phyloP scores from a whole-genome alignment of 2,888 invertebrate species.

The Tetheella fluctuosa region DNA sequence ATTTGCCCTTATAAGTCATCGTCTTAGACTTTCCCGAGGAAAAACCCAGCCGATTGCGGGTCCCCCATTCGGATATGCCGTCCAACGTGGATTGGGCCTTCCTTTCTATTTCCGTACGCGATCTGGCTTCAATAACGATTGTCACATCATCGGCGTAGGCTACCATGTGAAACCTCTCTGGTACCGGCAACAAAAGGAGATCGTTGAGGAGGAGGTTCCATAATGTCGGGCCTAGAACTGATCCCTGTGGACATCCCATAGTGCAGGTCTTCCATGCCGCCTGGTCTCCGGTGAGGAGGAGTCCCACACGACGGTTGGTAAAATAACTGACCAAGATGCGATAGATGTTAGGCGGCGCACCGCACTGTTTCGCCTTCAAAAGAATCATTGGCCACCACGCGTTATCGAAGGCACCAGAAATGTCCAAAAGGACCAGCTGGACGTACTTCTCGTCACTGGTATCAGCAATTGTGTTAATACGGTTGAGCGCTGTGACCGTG shows the following conservation, averaged over 20 bases:
- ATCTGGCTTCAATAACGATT: conserved; percentile 27
- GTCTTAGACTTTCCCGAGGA: conserved; percentile 27
- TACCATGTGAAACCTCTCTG: conserved; percentile 19
- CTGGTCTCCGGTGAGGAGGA: conserved; percentile 25
- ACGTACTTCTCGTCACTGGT: conserved; percentile 24
- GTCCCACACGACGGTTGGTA: conserved; percentile 21
- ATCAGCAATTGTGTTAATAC: conserved; percentile 6
- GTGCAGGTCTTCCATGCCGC: conserved; percentile 25
- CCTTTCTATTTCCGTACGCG: conserved; percentile 21
- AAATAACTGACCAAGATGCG: conserved; percentile 37
- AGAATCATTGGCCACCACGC: conserved; percentile 52
- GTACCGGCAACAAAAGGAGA: conserved; percentile 29
- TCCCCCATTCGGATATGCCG: conserved; percentile 21
- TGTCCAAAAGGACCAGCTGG: conserved; percentile 37
- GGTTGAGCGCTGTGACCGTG: conserved; percentile 32
- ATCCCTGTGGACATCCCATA: conserved; percentile 39
- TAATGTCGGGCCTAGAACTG: conserved; percentile 27
- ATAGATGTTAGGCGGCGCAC: conserved; percentile 36
- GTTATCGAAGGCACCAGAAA: conserved; percentile 44
- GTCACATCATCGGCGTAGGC: conserved; percentile 41
- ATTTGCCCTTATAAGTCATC: conserved; percentile 25
- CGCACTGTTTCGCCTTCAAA: conserved; percentile 31
- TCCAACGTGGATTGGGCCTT: conserved; percentile 16
- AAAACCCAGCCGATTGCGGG: conserved; percentile 28
- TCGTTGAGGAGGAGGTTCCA: conserved; percentile 40